phyloP scores from a whole-genome alignment of 2,888 invertebrate species.

The Sipunculus nudus region DNA sequence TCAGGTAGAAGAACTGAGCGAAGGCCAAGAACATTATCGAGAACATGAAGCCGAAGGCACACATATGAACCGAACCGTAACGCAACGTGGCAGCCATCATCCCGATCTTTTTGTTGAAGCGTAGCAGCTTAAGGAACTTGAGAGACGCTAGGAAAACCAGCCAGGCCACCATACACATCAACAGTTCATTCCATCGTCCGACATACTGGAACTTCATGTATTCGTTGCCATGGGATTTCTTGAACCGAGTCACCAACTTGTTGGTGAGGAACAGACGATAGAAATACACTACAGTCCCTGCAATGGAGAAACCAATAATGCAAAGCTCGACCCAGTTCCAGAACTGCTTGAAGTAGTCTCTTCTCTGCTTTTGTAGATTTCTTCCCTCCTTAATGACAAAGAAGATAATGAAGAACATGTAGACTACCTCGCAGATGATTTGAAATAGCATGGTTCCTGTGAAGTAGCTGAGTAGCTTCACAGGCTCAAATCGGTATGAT shows the following conservation, averaged over 20 bases:
- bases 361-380: conserved; percentile 52
- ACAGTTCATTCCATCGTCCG: conserved; percentile 67
- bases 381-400: conserved; percentile 62
- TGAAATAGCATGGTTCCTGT: conserved; percentile 21
- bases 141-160: conserved; percentile 68
- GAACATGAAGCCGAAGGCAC: conserved; percentile 64
- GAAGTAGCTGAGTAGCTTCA: conserved; percentile 58
- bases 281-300: conserved; percentile 60
- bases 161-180: conserved; percentile 67
- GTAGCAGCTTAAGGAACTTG: conserved; percentile 68
- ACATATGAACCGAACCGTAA: conserved; percentile 52
- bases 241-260: conserved; percentile 64
- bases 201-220: conserved; percentile 67
- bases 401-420: conserved; percentile 58
- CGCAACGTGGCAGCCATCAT: conserved; percentile 58
- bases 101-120: conserved; percentile 43
- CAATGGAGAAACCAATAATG: conserved; percentile 61
- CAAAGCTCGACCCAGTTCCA: conserved; percentile 56
- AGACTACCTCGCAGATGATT: conserved; percentile 46
- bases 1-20: conserved; percentile 62
- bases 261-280: conserved; percentile 57
- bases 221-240: conserved; percentile 61
- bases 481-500: conserved; percentile 62
- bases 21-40: conserved; percentile 64
- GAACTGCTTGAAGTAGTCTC: conserved; percentile 58